These are phyloP conservation scores for Phortica okadai DNA, from an alignment of 2,888 invertebrate genomes.

Conservation along the genomic window DNA sequence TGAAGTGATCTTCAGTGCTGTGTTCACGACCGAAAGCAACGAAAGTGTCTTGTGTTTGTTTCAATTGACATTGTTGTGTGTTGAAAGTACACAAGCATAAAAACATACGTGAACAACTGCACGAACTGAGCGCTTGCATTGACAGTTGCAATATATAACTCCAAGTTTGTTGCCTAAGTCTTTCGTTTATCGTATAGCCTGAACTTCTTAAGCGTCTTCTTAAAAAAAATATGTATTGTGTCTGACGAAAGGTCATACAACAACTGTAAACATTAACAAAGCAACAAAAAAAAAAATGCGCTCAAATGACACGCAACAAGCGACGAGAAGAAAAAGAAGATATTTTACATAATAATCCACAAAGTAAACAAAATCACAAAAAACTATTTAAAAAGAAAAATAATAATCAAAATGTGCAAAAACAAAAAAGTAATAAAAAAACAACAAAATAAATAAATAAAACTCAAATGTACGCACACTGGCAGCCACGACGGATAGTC, in stretches of 20 bases:
- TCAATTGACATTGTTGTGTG: neutral
- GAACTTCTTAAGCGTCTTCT: neutral
- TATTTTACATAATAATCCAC: constrained; percentile 39
- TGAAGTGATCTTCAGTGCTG: neutral
- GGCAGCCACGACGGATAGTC: constrained; percentile 26
- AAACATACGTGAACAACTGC: neutral
- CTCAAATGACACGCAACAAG: constrained; percentile 35
- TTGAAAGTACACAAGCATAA: neutral
- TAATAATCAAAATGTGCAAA: constrained; percentile 24
- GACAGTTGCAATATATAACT: neutral
- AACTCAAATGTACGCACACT: constrained; percentile 11
- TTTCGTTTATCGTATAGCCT: constrained; percentile 21
- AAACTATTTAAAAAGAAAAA: constrained; percentile 11
- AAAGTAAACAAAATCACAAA: constrained; percentile 22
- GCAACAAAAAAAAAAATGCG: constrained; percentile 13
- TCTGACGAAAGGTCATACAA: constrained; percentile 3
- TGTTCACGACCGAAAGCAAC: neutral
- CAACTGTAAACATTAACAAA: neutral
- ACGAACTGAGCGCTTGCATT: neutral
- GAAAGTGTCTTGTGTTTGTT: neutral
- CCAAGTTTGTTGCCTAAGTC: constrained; percentile 37
- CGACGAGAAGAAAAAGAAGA: neutral
- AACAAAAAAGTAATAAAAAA: neutral
- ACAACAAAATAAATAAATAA: neutral
- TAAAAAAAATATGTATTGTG: neutral